phyloP scores from a whole-genome alignment of 1,140 invertebrate genomes.

The Drosophila azteca region DNA sequence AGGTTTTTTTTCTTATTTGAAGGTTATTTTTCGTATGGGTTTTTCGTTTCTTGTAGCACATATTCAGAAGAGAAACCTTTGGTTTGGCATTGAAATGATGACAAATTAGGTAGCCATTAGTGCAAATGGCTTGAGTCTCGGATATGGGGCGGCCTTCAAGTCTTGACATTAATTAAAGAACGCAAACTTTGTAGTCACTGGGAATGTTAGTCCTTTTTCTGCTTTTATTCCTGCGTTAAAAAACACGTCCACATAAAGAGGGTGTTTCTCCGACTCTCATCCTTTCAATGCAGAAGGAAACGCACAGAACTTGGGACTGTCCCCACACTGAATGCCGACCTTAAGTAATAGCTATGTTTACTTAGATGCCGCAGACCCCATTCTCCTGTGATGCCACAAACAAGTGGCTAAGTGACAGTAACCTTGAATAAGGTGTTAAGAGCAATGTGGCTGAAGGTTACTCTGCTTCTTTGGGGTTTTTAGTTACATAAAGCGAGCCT shows the following conservation, averaged over 20 bases:
- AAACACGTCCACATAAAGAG: background rate
- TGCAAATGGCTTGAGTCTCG: conserved; percentile 33
- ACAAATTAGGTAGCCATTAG: conserved; percentile 49
- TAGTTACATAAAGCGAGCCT: conserved; percentile 34
- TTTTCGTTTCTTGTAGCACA: conserved; percentile 1
- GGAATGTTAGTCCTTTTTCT: conserved; percentile 2
- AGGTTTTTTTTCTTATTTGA: too few species aligned
- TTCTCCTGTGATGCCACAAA: conserved; percentile 37
- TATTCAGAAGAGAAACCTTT: conserved; percentile 17
- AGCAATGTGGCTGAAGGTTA: conserved; percentile 25
- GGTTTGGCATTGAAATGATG: conserved; percentile 13
- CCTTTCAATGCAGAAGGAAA: conserved; percentile 27
- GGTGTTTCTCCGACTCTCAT: too few species aligned
- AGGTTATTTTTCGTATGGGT: too few species aligned
- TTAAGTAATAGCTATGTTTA: conserved; percentile 60
- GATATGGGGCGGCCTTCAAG: conserved; percentile 29
- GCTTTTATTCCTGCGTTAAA: conserved; percentile 18
- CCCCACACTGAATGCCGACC: conserved; percentile 8
- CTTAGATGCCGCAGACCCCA: conserved; percentile 43
- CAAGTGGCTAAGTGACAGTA: conserved; percentile 54
- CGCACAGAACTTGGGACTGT: too few species aligned
- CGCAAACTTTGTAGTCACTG: conserved; percentile 34
- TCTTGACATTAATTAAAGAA: conserved; percentile 51
- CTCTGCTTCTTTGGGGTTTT: conserved; percentile 20
- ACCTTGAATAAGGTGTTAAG: conserved; percentile 56